Percentiles rank a stretch among this genome's conserved stretches.
Conservation (phyloP, 2,113 vertebrate species). For the Oceanodroma tethys region DNA sequence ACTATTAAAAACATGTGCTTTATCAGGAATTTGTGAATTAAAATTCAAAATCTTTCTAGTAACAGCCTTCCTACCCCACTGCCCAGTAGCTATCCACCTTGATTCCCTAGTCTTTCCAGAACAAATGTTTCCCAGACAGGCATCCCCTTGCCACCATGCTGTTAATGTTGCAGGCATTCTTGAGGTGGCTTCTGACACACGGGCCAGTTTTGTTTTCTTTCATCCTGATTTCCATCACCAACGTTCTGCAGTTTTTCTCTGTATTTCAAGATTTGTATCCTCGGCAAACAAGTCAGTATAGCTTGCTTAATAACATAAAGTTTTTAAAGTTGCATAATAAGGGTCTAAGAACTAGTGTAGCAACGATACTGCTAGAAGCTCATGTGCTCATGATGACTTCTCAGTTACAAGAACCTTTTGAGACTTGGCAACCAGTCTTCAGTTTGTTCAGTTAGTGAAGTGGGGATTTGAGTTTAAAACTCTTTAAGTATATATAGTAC, state of each 20-base stretch:
- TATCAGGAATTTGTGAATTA: background rate
- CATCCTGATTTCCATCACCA: background rate
- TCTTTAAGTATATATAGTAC: background rate
- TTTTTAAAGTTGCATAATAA: background rate
- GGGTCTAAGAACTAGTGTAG: background rate
- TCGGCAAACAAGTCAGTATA: background rate
- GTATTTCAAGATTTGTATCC: background rate
- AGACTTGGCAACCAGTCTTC: background rate
- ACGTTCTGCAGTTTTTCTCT: background rate
- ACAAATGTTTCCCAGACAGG: background rate
- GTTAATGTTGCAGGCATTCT: background rate
- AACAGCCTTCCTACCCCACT: background rate
- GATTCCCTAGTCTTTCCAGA: background rate
- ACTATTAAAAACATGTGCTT: background rate
- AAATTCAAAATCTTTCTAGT: background rate
- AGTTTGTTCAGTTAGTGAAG: background rate
- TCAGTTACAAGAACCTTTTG: background rate
- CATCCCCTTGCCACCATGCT: background rate
- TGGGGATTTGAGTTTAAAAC: background rate
- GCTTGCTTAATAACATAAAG: background rate
- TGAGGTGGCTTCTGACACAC: background rate
- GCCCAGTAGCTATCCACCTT: background rate
- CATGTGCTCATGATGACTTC: background rate
- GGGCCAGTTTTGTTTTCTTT: background rate
- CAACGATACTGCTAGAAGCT: background rate